Conservation (phyloP, 2,797 vertebrate species). For the Sebastes glaucus region DNA sequence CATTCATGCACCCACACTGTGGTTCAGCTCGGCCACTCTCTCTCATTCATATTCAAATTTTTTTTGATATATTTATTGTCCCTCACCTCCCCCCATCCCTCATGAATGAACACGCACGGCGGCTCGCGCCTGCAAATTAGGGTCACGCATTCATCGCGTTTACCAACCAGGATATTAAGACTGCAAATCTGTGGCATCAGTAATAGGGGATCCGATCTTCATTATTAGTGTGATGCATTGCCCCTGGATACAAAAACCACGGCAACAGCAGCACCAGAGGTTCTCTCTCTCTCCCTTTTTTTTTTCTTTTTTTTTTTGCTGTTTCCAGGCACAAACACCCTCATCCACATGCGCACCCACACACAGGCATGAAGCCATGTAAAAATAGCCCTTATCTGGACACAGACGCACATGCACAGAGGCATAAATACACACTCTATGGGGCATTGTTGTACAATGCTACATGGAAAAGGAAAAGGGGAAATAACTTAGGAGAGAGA, state of each 20-base stretch:
- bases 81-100: constrained; percentile 46
- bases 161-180: constrained; percentile 24
- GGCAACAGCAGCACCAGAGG: constrained; percentile 5
- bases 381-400: constrained; percentile 40
- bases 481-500: not conserved
- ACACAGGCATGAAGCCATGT: not conserved
- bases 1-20: no score
- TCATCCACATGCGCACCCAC: constrained; percentile 15
- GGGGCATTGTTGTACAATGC: not conserved
- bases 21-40: not conserved
- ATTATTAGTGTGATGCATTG: not conserved
- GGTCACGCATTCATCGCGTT: constrained; percentile 56
- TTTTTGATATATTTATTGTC: constrained; percentile 8
- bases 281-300: not conserved
- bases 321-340: constrained; percentile 18
- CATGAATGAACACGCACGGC: constrained; percentile 53
- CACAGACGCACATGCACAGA: not conserved
- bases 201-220: not conserved
- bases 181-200: not conserved
- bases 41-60: constrained; percentile 1
- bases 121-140: constrained; percentile 63
- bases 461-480: not conserved
- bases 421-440: not conserved
- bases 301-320: not conserved
- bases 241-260: constrained; percentile 31